phyloP scores from a whole-genome alignment of 2,797 vertebrate genomes.

The Enteromius thamalakanensis region DNA sequence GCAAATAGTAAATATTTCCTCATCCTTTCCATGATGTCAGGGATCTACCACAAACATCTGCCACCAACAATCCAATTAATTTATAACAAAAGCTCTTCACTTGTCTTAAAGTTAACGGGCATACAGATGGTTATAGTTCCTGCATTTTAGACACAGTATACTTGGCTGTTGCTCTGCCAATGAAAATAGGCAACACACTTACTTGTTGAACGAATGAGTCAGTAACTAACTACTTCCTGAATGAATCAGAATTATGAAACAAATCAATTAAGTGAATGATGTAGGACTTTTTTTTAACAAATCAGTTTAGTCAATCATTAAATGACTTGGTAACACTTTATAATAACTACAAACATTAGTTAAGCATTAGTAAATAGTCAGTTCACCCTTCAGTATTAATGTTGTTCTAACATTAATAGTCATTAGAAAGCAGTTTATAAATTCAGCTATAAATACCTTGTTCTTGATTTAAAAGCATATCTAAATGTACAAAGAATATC shows the following conservation, averaged over 20 bases:
- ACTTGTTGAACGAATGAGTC: not conserved
- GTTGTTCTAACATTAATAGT: too few species aligned
- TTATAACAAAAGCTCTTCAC: not conserved
- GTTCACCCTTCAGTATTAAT: too few species aligned
- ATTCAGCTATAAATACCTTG: too few species aligned
- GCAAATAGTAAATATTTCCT: constrained; percentile 23
- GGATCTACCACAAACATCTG: not conserved
- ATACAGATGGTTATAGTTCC: not conserved
- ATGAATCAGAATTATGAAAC: not conserved
- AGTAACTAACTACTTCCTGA: not conserved
- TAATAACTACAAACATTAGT: too few species aligned
- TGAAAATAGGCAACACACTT: not conserved
- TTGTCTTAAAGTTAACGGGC: not conserved
- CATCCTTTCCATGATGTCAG: constrained; percentile 29
- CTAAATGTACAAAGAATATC: too few species aligned
- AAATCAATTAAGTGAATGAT: not conserved
- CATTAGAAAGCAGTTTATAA: too few species aligned
- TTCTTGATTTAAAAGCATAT: too few species aligned
- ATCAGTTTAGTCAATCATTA: not conserved
- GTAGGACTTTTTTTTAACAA: not conserved
- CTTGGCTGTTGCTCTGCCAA: not conserved
- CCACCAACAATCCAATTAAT: constrained; percentile 4
- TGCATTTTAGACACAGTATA: not conserved
- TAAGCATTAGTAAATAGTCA: too few species aligned
- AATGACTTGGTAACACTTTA: not conserved